Percentiles rank a stretch among this genome's conserved stretches.
These are phyloP conservation scores for Pristis pectinata DNA, from an alignment of 2,797 vertebrate genomes.

Conservation along the genomic window DNA sequence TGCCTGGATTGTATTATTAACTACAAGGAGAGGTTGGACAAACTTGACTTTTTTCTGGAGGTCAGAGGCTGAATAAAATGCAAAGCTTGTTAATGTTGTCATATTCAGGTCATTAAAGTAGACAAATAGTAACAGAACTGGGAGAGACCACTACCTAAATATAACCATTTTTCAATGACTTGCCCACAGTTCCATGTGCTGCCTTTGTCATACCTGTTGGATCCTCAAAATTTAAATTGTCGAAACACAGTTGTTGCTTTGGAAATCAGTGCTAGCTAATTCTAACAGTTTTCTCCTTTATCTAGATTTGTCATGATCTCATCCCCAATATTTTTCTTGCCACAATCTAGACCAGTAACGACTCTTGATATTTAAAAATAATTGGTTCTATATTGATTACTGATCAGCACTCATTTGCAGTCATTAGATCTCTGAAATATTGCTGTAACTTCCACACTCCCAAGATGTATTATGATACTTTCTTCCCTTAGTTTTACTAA, in stretches of 20 bases:
- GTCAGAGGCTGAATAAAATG: too few relatives aligned
- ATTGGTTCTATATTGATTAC: background rate
- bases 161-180: background rate
- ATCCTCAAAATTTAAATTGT: background rate
- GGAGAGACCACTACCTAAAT: too few relatives aligned
- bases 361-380: background rate
- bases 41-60: too few relatives aligned
- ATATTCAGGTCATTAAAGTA: too few relatives aligned
- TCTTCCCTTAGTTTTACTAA: background rate
- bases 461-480: background rate
- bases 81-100: too few relatives aligned
- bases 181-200: background rate
- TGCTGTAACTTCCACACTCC: background rate
- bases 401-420: background rate
- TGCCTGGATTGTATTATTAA: too few relatives aligned
- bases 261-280: background rate
- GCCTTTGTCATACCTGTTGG: too few relatives aligned
- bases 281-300: background rate
- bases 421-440: background rate
- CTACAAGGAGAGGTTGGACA: too few relatives aligned
- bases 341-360: background rate
- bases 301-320: background rate
- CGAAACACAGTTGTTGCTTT: background rate
- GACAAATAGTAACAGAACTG: too few relatives aligned
- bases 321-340: background rate